Percentiles rank a stretch among this genome's conserved stretches.
These are phyloP conservation scores for Falco punctatus DNA, from an alignment of 2,113 vertebrate genomes.

Conservation along the genomic window DNA sequence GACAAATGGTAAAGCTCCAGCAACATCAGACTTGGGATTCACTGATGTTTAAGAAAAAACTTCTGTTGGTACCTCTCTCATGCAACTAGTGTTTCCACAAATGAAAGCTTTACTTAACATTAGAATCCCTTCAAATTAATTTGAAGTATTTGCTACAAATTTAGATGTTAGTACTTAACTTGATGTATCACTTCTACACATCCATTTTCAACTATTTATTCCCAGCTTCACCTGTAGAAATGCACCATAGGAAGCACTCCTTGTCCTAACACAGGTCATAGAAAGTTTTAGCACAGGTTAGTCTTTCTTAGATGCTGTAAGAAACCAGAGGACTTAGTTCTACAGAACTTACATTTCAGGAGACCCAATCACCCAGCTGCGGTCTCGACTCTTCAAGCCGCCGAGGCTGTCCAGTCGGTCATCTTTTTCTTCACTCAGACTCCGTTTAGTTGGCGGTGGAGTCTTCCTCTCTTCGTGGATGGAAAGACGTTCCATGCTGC, in stretches of 20 bases:
- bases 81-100: background rate
- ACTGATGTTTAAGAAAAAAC: background rate
- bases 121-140: background rate
- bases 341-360: constrained; percentile 89
- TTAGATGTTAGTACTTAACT: background rate
- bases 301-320: background rate
- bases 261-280: background rate
- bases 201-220: background rate
- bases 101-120: background rate
- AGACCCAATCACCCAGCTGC: constrained; percentile 92
- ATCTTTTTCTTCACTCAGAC: constrained; percentile 93
- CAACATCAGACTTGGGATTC: background rate
- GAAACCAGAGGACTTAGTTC: background rate
- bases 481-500: constrained; percentile 96
- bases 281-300: background rate
- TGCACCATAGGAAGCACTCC: background rate
- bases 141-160: background rate
- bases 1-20: background rate
- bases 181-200: background rate
- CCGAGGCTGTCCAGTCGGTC: constrained; percentile 85
- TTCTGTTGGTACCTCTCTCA: background rate
- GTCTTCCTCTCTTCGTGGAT: constrained; percentile 90
- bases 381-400: constrained; percentile 85
- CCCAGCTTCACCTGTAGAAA: background rate
- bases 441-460: constrained; percentile 91